Base-by-base conservation (phyloP, 2,888 invertebrate genomes). In the Cyclophora punctaria region DNA sequence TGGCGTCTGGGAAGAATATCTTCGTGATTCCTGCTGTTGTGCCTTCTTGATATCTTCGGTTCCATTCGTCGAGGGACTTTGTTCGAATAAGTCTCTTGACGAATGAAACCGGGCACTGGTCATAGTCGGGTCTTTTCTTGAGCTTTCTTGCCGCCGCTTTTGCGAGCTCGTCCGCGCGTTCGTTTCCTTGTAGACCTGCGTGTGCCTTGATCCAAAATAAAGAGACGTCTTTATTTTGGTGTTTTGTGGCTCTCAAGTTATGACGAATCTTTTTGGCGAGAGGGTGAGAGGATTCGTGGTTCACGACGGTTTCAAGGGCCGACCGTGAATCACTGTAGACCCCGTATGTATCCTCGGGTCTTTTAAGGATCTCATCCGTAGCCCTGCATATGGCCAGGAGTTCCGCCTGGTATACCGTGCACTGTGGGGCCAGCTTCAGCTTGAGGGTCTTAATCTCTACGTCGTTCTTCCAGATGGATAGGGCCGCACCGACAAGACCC, bases 401-500 rank as follows among this genome's bases (percentile, higher is more conserved):
- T 47, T 62, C 59, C 2, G 59, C 58, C 46, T 62, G 58, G 43
- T 55, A 60, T n/a, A 58, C 60, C 0, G 59, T 57, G 41, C 62
- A 44, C 20, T 33, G 20, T 5, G 7, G 2, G 3, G 7, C 7
- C 44, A 44, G 5, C 2, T 5, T 44, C 1, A 44, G 33, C 20
- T 44, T 44, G 3, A 2, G 3, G 7, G 20, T 44, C 3, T 3
- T 20, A 3, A 44, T 54, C 42, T 63, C 58, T 4, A 34, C 47
- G n/a, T 3, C 58, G 20, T 37, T 41, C 5, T n/a, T 47, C 58
- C 58, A 62, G 6, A 58, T 5, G 7, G 57, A 57, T 2, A 60
- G 34, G 4, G 60, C 56, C 1, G 59, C 59, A 1, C 55, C 59
- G 3, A 58, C 57, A n/a, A 48, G 47, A 0, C 55, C 60, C n/a